Base-by-base conservation (phyloP, 2,888 invertebrate genomes). In the Cephonodes hylas region DNA sequence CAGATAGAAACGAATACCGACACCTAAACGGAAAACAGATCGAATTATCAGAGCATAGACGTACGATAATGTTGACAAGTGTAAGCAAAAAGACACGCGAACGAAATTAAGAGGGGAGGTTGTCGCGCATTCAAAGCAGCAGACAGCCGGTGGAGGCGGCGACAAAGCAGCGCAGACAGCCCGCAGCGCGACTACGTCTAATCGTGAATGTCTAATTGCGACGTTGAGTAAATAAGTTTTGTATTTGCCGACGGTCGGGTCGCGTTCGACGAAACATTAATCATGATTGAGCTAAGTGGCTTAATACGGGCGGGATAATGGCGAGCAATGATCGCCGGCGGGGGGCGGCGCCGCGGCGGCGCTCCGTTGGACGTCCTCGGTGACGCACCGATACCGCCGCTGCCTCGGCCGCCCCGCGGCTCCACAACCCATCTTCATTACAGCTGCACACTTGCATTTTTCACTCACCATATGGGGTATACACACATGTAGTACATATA, bases 271-370 rank as follows among this genome's bases (percentile, higher is more conserved):
- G 85, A 85, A 91, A 88, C 92, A 92, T 92, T 92, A 93, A 93
- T 93, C 93, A 93, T 92, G 93, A 92, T 91, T 90, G 91, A 92
- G 87, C 92, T 93, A 91, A 93, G 93, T 93, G 93, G 93, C 91
- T 93, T 89, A 93, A 92, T 93, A 92, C 88, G 85, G 86, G 87
- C 83, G 86, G 91, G 88, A 89, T 91, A 89, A 91, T 89, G 88
- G 86, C 86, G 82, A 83, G 89, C 90, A 86, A 90, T 91, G 91
- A 89, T 89, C 89, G 85, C 84, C 83, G 80, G 81, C 82, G 85
- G 93, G 88, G 89, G 89, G 88, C 82, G 89, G 87, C 91, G 91
- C 84, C 87, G 80, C 75, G 74, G 75, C 75, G 85, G 76, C 85
- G 89, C 84, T 80, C 87, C 71, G 83, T 80, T 76, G 85, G 85